phyloP scores from a whole-genome alignment of 2,888 invertebrate genomes.

The Acronicta leporina region DNA sequence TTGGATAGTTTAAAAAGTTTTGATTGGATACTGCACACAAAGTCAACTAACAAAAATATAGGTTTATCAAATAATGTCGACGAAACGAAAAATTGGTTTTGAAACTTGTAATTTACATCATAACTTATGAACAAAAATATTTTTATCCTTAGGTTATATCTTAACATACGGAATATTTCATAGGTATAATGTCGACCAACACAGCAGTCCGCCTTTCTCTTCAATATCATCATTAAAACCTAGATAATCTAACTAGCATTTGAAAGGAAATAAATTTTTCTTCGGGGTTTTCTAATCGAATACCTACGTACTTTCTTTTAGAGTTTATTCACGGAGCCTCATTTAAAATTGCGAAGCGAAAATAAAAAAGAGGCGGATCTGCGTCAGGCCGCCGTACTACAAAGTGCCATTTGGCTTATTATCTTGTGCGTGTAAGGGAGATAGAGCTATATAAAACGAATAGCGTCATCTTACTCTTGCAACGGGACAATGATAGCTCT shows the following conservation, averaged over 20 bases:
- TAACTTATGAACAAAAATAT: too few relatives aligned
- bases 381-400: constrained; percentile 59
- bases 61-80: too few relatives aligned
- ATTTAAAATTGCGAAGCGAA: constrained; percentile 73
- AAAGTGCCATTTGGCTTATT: constrained; percentile 65
- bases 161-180: too few relatives aligned
- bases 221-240: background rate
- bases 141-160: too few relatives aligned
- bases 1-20: too few relatives aligned
- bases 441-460: constrained; percentile 52
- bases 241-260: constrained; percentile 29
- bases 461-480: constrained; percentile 56
- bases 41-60: too few relatives aligned
- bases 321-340: constrained; percentile 68
- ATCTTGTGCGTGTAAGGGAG: constrained; percentile 57
- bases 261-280: constrained; percentile 54
- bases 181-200: too few relatives aligned
- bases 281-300: constrained; percentile 69
- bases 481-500: constrained; percentile 62
- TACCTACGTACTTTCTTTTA: constrained; percentile 55
- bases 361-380: constrained; percentile 72
- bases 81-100: too few relatives aligned
- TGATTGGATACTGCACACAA: too few relatives aligned
- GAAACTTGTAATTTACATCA: too few relatives aligned
- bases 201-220: background rate